A percentile compares a stretch with the other conserved stretches of the same genome.
phyloP scores from a whole-genome alignment of 2,113 vertebrate species.

The Myotis brandtii region DNA sequence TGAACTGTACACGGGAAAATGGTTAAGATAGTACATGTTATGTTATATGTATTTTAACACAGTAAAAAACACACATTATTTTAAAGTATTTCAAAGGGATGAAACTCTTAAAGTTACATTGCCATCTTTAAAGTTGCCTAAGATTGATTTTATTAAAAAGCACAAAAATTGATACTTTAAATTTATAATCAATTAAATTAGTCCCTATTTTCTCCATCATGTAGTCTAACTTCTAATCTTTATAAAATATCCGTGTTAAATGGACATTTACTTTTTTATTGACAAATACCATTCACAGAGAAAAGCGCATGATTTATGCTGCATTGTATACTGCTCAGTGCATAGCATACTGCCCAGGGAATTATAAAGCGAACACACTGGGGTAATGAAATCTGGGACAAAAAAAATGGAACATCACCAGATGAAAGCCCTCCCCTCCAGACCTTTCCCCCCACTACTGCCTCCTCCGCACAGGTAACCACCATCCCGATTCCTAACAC shows the following conservation, averaged over 20 bases:
- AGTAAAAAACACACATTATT: background rate
- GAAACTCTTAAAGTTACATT: background rate
- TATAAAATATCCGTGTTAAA: background rate
- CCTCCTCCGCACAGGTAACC: background rate
- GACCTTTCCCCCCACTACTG: accelerated
- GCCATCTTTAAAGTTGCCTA: background rate
- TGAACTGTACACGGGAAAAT: background rate
- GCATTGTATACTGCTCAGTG: background rate
- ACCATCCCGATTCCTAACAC: background rate
- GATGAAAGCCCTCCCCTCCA: background rate
- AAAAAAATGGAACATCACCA: accelerated
- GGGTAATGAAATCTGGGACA: background rate
- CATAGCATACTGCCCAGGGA: background rate
- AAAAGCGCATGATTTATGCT: background rate
- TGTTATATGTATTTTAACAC: background rate
- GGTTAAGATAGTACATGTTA: background rate
- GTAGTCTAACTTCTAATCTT: background rate
- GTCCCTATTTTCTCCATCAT: background rate
- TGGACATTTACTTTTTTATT: background rate
- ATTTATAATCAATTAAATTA: background rate
- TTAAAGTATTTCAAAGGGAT: background rate
- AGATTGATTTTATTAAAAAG: slow-evolving; percentile 17
- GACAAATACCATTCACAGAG: background rate
- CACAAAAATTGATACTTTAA: background rate
- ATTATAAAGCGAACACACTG: background rate